Base-by-base conservation (phyloP, 2,888 invertebrate species). In the Aquatica leii region DNA sequence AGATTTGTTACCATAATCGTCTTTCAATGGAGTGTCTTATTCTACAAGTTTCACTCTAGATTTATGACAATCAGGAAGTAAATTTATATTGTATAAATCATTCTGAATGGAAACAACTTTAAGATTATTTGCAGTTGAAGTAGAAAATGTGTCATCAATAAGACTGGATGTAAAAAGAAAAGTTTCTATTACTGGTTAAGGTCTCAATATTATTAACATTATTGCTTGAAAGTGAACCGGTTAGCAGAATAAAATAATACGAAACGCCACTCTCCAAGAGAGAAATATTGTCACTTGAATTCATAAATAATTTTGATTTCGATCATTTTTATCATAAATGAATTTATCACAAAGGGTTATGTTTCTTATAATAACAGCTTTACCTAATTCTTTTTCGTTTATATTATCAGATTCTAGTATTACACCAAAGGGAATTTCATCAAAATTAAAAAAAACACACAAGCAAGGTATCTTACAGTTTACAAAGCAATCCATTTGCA, bases 11-110 rank as follows among this genome's bases (percentile, higher is more conserved):
- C 40, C 14, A 40, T 37, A 12, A 37, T 37, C 37, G 37, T 40
- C 14, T 40, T 40, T 12, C 14, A 12, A 40, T 40, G 40, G 12
- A 40, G 40, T 40, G n/a, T n/a, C n/a, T n/a, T n/a, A n/a, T n/a
- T n/a, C n/a, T n/a, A n/a, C n/a, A n/a, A n/a, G n/a, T n/a, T n/a
- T n/a, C n/a, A n/a, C n/a, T n/a, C n/a, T n/a, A n/a, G n/a, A n/a
- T n/a, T 12, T 40, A 3, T 12, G 14, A 40, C 14, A 8, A 40
- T n/a, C 11, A n/a, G 11, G 40, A 40, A 40, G 40, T 11, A 12
- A 40, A 40, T 40, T 40, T 37, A 37, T 37, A 37, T 37, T 37
- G 37, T 37, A 37, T 37, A 37, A 37, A 12, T 37, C 37, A 37
- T 37, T 12, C n/a, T 37, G 37, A 37, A 37, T 37, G n/a, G 37